Base-by-base conservation (phyloP, 2,797 vertebrate species). In the Sorex maritimensis region DNA sequence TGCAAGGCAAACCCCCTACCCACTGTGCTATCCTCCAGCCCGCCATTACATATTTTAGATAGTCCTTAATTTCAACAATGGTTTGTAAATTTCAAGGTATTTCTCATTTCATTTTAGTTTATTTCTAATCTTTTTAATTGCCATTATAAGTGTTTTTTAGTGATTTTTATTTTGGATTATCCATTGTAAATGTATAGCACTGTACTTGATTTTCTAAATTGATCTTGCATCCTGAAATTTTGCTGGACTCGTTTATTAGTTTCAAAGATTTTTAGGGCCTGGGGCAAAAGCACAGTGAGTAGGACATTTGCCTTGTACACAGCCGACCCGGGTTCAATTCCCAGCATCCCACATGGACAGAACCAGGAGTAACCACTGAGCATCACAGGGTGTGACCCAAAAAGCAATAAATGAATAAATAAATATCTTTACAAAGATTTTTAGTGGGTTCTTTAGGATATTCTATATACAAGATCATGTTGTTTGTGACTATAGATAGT, bases 51-150 rank as follows among this genome's bases (percentile, higher is more conserved):
- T 86, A 24, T 49, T n/a, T 65, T 86, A 75, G 7, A 26, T 67
- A 23, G 24, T 65, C n/a, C 24, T 75, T 65, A 65, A 46, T 86
- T 86, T 86, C 52, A 75, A 65, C 71, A 86, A 65, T 26, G 23
- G 24, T 86, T 65, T 65, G 28, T 49, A 86, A 58, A 30, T 46
- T 65, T 49, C 41, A 86, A 19, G 46, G 21, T 46, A 41, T 61
- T 6, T 61, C 58, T 23, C 58, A 21, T 61, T 15, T 46, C 75
- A 49, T 41, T 75, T 34, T 49, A 75, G 26, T 65, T 65, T 74
- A 85, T 75, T 49, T 24, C 41, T 49, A 65, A 63, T 13, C 41
- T 14, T 86, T 30, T 63, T 30, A 44, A 7, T 44, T 46, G 19
- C 11, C n/a, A 9, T 86, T 74, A 30, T 85, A 73, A 73, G 41